phyloP scores from a whole-genome alignment of 2,113 vertebrate species.

The Echinops telfairi region DNA sequence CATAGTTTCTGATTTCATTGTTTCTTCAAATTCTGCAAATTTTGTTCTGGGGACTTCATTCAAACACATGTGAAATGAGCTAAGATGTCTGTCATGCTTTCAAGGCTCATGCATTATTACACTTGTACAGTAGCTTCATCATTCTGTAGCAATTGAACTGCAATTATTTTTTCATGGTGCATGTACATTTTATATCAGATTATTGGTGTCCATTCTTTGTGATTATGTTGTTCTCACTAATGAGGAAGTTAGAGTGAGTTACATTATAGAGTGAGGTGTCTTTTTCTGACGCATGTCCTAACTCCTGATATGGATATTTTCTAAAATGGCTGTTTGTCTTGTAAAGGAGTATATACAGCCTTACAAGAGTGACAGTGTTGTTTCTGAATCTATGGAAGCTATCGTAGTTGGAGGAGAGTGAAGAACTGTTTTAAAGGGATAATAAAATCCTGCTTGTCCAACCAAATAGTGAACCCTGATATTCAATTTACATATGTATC shows the following conservation, averaged over 20 bases:
- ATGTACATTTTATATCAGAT: slow-evolving; percentile 86
- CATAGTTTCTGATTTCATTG: slow-evolving; percentile 75
- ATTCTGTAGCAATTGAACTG: slow-evolving; percentile 88
- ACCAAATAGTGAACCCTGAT: neutral
- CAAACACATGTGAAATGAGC: slow-evolving; percentile 84
- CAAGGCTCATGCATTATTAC: slow-evolving; percentile 84
- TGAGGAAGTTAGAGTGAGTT: slow-evolving; percentile 88
- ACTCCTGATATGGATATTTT: slow-evolving; percentile 83
- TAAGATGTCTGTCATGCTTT: slow-evolving; percentile 85
- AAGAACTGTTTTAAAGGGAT: neutral
- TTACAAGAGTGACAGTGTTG: slow-evolving; percentile 70
- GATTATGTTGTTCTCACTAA: slow-evolving; percentile 85
- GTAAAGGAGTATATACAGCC: slow-evolving; percentile 59
- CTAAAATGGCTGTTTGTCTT: slow-evolving; percentile 69
- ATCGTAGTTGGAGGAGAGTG: neutral
- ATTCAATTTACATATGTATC: neutral
- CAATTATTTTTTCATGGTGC: slow-evolving; percentile 90
- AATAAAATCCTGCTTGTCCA: neutral
- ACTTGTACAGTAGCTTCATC: slow-evolving; percentile 86
- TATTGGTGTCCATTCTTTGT: slow-evolving; percentile 88
- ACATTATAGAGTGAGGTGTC: slow-evolving; percentile 82
- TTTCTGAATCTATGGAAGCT: slow-evolving; percentile 54
- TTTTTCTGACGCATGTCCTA: slow-evolving; percentile 85
- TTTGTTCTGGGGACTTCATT: slow-evolving; percentile 82
- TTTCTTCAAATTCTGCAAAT: slow-evolving; percentile 75